Conservation (phyloP, 2,888 invertebrate genomes). For the Orthosia incerta region DNA sequence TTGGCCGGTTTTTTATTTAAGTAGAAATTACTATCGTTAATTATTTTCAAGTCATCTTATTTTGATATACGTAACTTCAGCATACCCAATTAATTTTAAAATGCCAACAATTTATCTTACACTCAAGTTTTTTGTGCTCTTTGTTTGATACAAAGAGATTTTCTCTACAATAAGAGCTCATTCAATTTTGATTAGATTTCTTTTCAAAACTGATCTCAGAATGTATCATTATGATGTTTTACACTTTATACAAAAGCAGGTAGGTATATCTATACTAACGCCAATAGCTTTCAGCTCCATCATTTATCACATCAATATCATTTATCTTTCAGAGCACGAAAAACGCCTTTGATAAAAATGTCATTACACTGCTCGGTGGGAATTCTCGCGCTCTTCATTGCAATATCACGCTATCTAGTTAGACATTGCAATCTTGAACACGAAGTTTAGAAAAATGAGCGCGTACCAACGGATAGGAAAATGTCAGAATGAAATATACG, state of each 20-base stretch:
- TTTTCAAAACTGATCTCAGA: slow-evolving; percentile 5
- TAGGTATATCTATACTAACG: background rate
- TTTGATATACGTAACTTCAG: background rate
- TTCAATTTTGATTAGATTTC: background rate
- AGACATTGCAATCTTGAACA: slow-evolving; percentile 48
- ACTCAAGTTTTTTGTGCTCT: background rate
- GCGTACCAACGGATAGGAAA: slow-evolving; percentile 21
- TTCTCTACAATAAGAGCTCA: background rate
- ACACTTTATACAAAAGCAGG: slow-evolving; percentile 3
- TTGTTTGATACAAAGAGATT: background rate
- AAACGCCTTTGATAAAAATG: slow-evolving; percentile 45
- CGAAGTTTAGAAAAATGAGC: slow-evolving; percentile 48
- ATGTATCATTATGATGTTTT: slow-evolving; percentile 1
- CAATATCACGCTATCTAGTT: slow-evolving; percentile 36
- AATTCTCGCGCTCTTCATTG: slow-evolving; percentile 21
- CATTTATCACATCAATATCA: slow-evolving; percentile 43
- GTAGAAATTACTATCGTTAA: background rate
- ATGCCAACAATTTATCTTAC: background rate
- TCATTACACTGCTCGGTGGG: slow-evolving; percentile 37
- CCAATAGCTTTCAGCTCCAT: slow-evolving; percentile 13
- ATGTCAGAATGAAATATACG: slow-evolving; percentile 41
- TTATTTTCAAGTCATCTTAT: background rate
- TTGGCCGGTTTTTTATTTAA: too few relatives aligned
- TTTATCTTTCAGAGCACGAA: slow-evolving; percentile 31
- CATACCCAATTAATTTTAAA: background rate